A percentile compares a stretch with the other conserved stretches of the same genome.
These are phyloP conservation scores for Pantelozetes paolii DNA, from an alignment of 2,888 invertebrate species.

Conservation along the genomic window DNA sequence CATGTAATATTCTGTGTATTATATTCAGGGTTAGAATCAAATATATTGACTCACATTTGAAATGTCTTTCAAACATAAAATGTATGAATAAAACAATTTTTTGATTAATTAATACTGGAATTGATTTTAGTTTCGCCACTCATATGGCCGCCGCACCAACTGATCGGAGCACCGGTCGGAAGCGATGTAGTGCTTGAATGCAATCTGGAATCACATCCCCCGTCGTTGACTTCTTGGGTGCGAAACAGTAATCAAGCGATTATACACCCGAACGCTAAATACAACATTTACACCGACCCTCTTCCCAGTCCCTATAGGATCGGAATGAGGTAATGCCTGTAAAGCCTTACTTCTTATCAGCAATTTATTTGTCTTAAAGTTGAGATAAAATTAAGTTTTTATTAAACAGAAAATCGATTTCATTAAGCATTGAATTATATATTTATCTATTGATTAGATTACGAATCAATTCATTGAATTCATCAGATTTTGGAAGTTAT, in stretches of 20 bases:
- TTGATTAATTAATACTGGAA: no score
- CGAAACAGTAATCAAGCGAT: slow-evolving; percentile 66
- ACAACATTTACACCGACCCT: slow-evolving; percentile 57
- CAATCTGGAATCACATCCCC: slow-evolving; percentile 84
- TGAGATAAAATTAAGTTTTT: no score
- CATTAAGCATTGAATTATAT: not conserved
- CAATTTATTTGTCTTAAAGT: no score
- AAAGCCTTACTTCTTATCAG: not conserved
- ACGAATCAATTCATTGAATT: slow-evolving; percentile 21
- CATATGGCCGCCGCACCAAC: slow-evolving; percentile 90
- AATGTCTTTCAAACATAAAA: no score
- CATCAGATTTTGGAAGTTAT: slow-evolving; percentile 29
- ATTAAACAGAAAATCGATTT: not conserved
- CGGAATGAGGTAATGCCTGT: slow-evolving; percentile 66
- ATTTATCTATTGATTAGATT: slow-evolving; percentile 11
- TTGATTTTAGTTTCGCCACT: slow-evolving; percentile 84
- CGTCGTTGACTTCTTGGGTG: slow-evolving; percentile 85
- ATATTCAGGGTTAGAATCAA: no score
- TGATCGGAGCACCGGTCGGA: slow-evolving; percentile 69
- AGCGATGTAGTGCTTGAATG: slow-evolving; percentile 89
- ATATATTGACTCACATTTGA: no score
- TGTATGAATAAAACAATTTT: no score
- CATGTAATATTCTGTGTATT: no score
- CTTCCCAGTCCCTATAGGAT: slow-evolving; percentile 78
- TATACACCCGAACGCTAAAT: slow-evolving; percentile 80